A percentile compares a stretch with the other conserved stretches of the same genome.
Evolutionary conservation across 2,113 vertebrate species (phyloP).

Genomic region (Oceanodroma tethys): DNA sequence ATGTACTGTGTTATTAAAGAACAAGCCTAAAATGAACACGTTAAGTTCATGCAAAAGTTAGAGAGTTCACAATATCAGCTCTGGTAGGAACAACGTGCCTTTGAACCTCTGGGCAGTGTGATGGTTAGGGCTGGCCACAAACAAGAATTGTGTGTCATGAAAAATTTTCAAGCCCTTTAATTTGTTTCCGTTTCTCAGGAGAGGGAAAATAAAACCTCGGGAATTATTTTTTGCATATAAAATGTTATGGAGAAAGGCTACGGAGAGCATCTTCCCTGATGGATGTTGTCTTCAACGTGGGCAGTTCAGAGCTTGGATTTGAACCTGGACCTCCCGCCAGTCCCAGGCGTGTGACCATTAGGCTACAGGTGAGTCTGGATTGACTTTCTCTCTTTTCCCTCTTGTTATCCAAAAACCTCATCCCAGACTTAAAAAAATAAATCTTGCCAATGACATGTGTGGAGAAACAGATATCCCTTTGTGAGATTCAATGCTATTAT

Average conservation of each 20-base stretch:
- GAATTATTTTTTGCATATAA: not conserved
- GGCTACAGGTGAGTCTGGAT: not conserved
- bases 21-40: not conserved
- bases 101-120: not conserved
- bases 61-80: not conserved
- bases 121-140: not conserved
- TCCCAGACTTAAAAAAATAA: not conserved
- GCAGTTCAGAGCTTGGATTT: not conserved
- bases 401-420: not conserved
- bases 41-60: not conserved
- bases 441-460: not conserved
- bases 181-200: not conserved
- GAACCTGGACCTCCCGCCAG: not conserved
- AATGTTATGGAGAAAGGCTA: not conserved
- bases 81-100: not conserved
- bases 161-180: not conserved
- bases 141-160: not conserved
- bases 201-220: not conserved
- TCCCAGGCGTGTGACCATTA: accelerated
- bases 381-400: not conserved
- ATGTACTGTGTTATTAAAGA: not conserved
- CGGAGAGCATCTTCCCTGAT: not conserved
- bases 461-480: not conserved
- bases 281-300: not conserved
- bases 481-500: not conserved